Conservation (phyloP, 1,140 invertebrate genomes). For the Calycopis cecrops region DNA sequence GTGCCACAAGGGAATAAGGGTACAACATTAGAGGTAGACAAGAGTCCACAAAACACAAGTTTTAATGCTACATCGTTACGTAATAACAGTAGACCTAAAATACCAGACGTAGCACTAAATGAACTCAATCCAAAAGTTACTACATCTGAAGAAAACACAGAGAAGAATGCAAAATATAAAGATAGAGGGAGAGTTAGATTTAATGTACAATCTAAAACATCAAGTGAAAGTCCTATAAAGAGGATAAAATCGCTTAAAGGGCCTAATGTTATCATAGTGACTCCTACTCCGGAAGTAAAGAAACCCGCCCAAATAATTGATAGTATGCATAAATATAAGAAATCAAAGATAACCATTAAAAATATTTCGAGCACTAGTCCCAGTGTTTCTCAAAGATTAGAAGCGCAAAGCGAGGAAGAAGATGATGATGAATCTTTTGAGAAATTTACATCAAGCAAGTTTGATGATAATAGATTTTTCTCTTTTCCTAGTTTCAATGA, state of each 20-base stretch:
- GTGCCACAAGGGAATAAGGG: slow-evolving; percentile 45
- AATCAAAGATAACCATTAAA: slow-evolving; percentile 44
- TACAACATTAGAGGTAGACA: slow-evolving; percentile 40
- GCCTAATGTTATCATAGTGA: slow-evolving; percentile 50
- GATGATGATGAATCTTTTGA: slow-evolving; percentile 46
- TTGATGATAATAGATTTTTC: slow-evolving; percentile 51
- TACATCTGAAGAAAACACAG: slow-evolving; percentile 53
- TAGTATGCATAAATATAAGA: slow-evolving; percentile 53
- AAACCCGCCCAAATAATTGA: slow-evolving; percentile 54
- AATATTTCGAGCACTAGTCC: slow-evolving; percentile 34
- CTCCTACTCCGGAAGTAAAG: slow-evolving; percentile 55
- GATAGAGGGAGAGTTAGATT: slow-evolving; percentile 61
- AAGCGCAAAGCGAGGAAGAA: slow-evolving; percentile 36
- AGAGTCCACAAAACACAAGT: slow-evolving; percentile 34
- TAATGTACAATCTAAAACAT: slow-evolving; percentile 42
- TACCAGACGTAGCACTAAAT: slow-evolving; percentile 51
- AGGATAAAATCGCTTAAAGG: slow-evolving; percentile 38
- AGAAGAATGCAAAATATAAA: slow-evolving; percentile 68
- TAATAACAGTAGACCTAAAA: slow-evolving; percentile 37
- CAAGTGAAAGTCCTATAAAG: slow-evolving; percentile 42
- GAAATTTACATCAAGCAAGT: slow-evolving; percentile 49
- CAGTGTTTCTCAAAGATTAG: slow-evolving; percentile 14
- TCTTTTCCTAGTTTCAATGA: slow-evolving; percentile 51
- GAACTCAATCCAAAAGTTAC: slow-evolving; percentile 59
- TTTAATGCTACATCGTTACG: slow-evolving; percentile 40